A percentile compares a stretch with the other conserved stretches of the same genome.
These are phyloP conservation scores for Ceyx melanurus DNA, from an alignment of 2,113 vertebrate genomes.

Conservation along the genomic window DNA sequence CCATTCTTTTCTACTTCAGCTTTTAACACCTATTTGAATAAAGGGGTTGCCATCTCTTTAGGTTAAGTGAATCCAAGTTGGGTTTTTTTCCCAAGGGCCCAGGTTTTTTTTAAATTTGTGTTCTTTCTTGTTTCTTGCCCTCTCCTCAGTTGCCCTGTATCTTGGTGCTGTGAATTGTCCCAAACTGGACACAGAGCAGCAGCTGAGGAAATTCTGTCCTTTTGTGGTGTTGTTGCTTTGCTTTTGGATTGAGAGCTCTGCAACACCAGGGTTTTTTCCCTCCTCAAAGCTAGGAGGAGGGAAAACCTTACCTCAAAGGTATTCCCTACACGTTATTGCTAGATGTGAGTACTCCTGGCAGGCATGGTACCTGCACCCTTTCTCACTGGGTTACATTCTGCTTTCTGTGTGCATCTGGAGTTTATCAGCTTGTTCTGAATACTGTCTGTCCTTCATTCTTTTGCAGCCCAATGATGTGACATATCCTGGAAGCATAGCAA, in stretches of 20 bases:
- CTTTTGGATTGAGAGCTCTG: not conserved
- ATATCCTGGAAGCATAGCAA: not conserved
- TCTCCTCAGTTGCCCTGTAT: not conserved
- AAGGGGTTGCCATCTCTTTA: not conserved
- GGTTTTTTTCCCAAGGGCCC: not conserved
- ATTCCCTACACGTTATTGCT: not conserved
- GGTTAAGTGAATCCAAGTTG: not conserved
- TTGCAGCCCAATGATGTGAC: not conserved
- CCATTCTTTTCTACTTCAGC: not conserved
- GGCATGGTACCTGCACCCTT: not conserved
- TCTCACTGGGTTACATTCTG: not conserved
- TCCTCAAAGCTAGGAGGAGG: not conserved
- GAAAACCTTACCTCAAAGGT: too few species aligned
- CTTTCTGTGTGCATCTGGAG: not conserved
- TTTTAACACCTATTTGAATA: not conserved
- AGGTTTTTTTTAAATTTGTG: not conserved
- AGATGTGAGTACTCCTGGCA: not conserved
- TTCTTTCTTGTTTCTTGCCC: not conserved
- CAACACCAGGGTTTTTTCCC: not conserved
- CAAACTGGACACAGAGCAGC: not conserved
- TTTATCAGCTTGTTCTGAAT: not conserved
- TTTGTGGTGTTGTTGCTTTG: not conserved
- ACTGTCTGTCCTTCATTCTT: not conserved
- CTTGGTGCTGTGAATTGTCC: not conserved
- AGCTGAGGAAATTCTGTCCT: not conserved